Evolutionary conservation across 2,888 invertebrate genomes (phyloP).

Genomic region (Cataglyphis altisquamis): DNA sequence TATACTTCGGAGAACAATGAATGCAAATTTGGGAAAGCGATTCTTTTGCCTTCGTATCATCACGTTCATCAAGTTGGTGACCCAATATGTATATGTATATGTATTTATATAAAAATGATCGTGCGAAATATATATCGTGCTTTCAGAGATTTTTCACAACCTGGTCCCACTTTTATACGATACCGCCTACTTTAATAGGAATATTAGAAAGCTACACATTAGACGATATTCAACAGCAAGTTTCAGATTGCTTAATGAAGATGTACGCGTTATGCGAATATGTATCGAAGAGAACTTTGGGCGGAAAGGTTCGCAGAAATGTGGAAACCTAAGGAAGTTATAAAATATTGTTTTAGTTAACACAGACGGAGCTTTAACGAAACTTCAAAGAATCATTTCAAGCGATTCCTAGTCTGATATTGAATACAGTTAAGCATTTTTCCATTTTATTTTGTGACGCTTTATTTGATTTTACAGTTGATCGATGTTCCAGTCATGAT

Average conservation of each 20-base stretch:
- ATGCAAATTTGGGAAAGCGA: constrained; percentile 64
- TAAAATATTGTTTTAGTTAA: not conserved
- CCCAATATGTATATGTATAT: not conserved
- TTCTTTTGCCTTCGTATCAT: constrained; percentile 74
- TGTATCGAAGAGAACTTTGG: constrained; percentile 59
- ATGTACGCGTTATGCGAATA: constrained; percentile 75
- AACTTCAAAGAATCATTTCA: constrained; percentile 6
- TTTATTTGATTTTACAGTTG: constrained; percentile 62
- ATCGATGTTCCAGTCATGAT: constrained; percentile 62
- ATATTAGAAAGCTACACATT: constrained; percentile 66
- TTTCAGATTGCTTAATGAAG: constrained; percentile 75
- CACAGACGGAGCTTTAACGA: not conserved
- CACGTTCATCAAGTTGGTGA: constrained; percentile 73
- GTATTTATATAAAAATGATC: not conserved
- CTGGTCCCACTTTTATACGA: constrained; percentile 71
- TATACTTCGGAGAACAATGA: constrained; percentile 36
- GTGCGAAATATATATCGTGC: constrained; percentile 10
- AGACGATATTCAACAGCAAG: constrained; percentile 70
- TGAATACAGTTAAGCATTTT: not conserved
- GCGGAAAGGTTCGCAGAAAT: constrained; percentile 64
- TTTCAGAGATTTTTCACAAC: constrained; percentile 75
- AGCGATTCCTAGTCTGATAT: constrained; percentile 2
- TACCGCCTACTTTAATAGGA: constrained; percentile 73
- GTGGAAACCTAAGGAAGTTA: not conserved
- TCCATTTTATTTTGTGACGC: not conserved